A percentile compares a stretch with the other conserved stretches of the same genome.
Evolutionary conservation across 2,797 vertebrate genomes (phyloP).

Genomic region (Amblyopsis hoosieri): DNA sequence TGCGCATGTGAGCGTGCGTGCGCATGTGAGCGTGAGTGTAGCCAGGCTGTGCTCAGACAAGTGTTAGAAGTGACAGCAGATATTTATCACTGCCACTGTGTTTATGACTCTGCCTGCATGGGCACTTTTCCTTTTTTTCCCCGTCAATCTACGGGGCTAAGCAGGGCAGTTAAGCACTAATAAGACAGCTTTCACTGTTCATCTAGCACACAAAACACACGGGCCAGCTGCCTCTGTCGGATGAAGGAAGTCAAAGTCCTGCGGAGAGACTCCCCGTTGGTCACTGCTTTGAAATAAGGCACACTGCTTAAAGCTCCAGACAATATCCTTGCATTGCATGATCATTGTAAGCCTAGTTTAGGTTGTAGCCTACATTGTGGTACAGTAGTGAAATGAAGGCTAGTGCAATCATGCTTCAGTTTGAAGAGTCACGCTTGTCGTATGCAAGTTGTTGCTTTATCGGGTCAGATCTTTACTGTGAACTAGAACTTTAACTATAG

Average conservation of each 20-base stretch:
- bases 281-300: slow-evolving; percentile 51
- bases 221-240: slow-evolving; percentile 31
- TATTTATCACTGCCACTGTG: slow-evolving; percentile 76
- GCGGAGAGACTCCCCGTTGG: slow-evolving; percentile 45
- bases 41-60: slow-evolving; percentile 64
- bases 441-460: no score
- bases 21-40: slow-evolving; percentile 51
- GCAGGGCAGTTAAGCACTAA: slow-evolving; percentile 59
- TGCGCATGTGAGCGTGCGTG: slow-evolving; percentile 1
- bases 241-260: slow-evolving; percentile 53
- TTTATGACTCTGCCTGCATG: slow-evolving; percentile 63
- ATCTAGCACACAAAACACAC: slow-evolving; percentile 38
- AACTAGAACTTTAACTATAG: no score
- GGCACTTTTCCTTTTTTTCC: slow-evolving; percentile 45
- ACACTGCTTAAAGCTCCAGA: slow-evolving; percentile 34
- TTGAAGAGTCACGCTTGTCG: no score
- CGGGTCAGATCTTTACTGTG: no score
- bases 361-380: no score
- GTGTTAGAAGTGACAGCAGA: slow-evolving; percentile 76
- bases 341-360: not conserved
- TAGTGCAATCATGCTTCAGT: no score
- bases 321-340: not conserved
- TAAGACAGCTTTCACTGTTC: slow-evolving; percentile 64
- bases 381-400: no score
- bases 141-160: slow-evolving; percentile 62